A percentile compares a stretch with the other conserved stretches of the same genome.
phyloP scores from a whole-genome alignment of 2,797 vertebrate genomes.

The Rhynchonycteris naso region DNA sequence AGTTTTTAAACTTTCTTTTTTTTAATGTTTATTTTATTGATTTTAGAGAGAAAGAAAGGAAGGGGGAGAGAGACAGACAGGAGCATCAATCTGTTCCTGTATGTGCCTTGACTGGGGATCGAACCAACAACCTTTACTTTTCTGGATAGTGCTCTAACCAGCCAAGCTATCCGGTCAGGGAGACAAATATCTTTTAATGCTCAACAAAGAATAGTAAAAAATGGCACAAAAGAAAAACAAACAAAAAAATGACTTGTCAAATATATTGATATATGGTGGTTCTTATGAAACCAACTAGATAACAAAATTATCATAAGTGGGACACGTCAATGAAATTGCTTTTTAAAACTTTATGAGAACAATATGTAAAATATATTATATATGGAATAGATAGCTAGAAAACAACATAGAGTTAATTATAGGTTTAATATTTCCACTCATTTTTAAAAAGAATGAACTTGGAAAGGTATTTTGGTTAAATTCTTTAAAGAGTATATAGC shows the following conservation, averaged over 20 bases:
- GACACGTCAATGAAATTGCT: neutral
- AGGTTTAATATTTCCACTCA: conserved; percentile 12
- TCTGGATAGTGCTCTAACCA: too few relatives aligned
- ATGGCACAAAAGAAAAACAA: neutral
- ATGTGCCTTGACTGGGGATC: too few relatives aligned
- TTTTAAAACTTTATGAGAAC: conserved; percentile 5
- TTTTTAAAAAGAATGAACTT: neutral
- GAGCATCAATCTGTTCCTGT: too few relatives aligned
- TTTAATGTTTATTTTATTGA: too few relatives aligned
- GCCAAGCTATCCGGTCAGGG: too few relatives aligned
- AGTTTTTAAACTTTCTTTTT: too few relatives aligned
- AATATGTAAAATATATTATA: neutral
- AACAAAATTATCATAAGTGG: neutral
- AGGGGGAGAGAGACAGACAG: too few relatives aligned
- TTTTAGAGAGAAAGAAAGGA: too few relatives aligned
- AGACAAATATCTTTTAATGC: neutral
- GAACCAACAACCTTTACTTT: too few relatives aligned
- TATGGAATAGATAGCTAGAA: neutral
- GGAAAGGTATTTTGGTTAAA: neutral
- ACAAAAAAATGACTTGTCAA: neutral
- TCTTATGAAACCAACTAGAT: neutral
- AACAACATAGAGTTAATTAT: neutral
- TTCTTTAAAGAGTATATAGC: neutral
- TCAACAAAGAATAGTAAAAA: neutral
- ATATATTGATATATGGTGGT: neutral